Conservation (phyloP, 2,888 invertebrate genomes). For the Drosophila koepferae region DNA sequence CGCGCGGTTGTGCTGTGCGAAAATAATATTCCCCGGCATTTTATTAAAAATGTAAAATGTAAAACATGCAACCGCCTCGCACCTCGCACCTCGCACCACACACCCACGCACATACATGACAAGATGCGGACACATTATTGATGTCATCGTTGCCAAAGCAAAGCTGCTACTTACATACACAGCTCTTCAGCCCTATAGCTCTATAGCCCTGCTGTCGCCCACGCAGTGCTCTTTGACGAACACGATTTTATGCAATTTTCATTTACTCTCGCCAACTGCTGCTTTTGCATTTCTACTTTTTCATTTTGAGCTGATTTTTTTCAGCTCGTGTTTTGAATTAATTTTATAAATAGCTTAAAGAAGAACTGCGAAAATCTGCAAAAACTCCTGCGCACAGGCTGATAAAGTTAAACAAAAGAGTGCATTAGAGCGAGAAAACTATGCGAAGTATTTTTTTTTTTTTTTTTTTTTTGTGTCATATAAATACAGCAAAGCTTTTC, state of each 20-base stretch:
- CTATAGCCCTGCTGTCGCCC: not conserved
- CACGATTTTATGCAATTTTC: slow-evolving; percentile 40
- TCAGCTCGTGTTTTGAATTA: slow-evolving; percentile 10
- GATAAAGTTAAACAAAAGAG: slow-evolving; percentile 1
- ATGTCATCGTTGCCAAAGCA: slow-evolving; percentile 10
- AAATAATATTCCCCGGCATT: slow-evolving; percentile 41
- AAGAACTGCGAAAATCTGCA: not conserved
- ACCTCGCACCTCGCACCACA: not conserved
- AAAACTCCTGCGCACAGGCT: not conserved
- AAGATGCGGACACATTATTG: slow-evolving; percentile 28
- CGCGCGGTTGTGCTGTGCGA: slow-evolving; percentile 13
- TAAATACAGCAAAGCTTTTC: slow-evolving; percentile 12
- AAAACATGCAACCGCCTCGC: slow-evolving; percentile 10
- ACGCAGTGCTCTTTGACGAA: slow-evolving; percentile 17
- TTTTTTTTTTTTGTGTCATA: not conserved
- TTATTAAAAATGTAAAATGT: slow-evolving; percentile 60
- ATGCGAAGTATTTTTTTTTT: not conserved
- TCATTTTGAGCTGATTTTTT: not conserved
- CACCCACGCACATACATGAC: not conserved
- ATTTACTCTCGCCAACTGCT: slow-evolving; percentile 31
- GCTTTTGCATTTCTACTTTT: slow-evolving; percentile 1
- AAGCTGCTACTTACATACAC: slow-evolving; percentile 12
- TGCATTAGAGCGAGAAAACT: not conserved
- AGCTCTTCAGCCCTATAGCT: not conserved
- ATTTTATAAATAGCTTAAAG: slow-evolving; percentile 15